phyloP scores from a whole-genome alignment of 2,888 invertebrate species.

The Drosophila anceps region DNA sequence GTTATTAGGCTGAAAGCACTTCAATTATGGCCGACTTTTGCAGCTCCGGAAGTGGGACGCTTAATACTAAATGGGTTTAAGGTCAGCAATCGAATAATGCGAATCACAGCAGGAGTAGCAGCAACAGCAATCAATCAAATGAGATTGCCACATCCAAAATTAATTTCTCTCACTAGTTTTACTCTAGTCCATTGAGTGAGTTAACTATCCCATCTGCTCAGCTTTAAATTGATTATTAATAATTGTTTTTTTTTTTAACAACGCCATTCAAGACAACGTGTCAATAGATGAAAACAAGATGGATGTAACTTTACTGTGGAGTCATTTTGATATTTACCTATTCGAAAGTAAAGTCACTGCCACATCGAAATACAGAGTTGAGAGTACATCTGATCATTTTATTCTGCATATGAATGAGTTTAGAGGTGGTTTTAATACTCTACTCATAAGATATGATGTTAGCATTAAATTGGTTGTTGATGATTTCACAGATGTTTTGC shows the following conservation, averaged over 20 bases:
- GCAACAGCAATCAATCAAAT: conserved; percentile 52
- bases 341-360: not conserved
- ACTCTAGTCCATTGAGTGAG: not conserved
- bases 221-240: conserved; percentile 34
- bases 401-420: not conserved
- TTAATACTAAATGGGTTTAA: conserved; percentile 74
- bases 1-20: conserved; percentile 81
- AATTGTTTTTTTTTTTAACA: conserved; percentile 52
- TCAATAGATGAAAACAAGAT: conserved; percentile 55
- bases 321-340: not conserved
- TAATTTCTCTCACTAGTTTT: not conserved
- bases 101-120: conserved; percentile 76
- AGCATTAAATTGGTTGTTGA: not conserved
- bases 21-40: conserved; percentile 60
- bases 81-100: conserved; percentile 73
- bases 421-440: not conserved
- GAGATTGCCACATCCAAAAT: conserved; percentile 32
- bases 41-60: conserved; percentile 57
- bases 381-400: not conserved
- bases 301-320: conserved; percentile 7
- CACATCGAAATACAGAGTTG: not conserved
- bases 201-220: not conserved
- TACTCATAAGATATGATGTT: not conserved
- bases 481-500: not conserved
- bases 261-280: conserved; percentile 45